phyloP scores from a whole-genome alignment of 1,140 invertebrate species.

The Drosophila elegans region DNA sequence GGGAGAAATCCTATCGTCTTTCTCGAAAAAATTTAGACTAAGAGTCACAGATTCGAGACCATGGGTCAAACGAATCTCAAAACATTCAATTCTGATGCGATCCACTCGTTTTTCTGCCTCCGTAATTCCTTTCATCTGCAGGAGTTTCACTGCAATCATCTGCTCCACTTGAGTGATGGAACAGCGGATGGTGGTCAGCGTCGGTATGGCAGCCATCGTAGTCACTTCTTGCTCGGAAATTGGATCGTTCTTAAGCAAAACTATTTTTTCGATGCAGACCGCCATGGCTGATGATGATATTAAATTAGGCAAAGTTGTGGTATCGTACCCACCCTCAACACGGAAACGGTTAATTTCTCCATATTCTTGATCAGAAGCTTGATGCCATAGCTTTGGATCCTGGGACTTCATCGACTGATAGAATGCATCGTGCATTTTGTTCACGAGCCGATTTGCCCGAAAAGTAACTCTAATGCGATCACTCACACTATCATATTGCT shows the following conservation, averaged over 20 bases:
- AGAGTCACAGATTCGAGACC: background rate
- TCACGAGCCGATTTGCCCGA: background rate
- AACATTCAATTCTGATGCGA: constrained; percentile 12
- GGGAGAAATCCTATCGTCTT: background rate
- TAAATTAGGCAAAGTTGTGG: background rate
- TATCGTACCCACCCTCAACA: background rate
- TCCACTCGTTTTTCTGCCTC: background rate
- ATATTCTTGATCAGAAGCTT: background rate
- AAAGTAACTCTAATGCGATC: background rate
- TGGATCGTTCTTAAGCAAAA: background rate
- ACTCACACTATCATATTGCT: background rate
- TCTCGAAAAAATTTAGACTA: background rate
- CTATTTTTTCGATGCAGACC: background rate
- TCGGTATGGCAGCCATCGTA: background rate
- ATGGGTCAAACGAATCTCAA: background rate
- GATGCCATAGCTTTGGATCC: background rate
- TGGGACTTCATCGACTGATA: background rate
- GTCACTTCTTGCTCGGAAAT: background rate
- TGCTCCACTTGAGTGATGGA: constrained; percentile 2
- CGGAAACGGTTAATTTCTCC: background rate
- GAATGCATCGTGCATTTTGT: background rate
- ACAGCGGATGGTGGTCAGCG: constrained; percentile 7
- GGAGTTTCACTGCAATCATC: constrained; percentile 12
- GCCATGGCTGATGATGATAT: too few species aligned
- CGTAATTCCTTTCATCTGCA: background rate